phyloP scores from a whole-genome alignment of 2,797 vertebrate genomes.

The Antennarius maculatus region DNA sequence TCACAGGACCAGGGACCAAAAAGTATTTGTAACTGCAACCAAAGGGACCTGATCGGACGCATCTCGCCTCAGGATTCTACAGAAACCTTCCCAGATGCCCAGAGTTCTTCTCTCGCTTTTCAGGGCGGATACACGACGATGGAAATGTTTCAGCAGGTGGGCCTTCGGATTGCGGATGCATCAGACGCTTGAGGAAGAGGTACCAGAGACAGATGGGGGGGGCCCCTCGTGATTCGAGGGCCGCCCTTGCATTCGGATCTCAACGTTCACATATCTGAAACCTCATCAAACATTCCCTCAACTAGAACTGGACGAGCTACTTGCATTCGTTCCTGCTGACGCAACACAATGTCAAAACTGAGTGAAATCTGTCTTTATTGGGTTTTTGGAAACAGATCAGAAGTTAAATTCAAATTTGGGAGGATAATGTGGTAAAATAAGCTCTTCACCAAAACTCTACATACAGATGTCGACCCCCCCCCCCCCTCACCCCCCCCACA shows the following conservation, averaged over 20 bases:
- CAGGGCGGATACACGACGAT: slow-evolving; percentile 83
- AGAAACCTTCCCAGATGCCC: not conserved
- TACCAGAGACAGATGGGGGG: slow-evolving; percentile 9
- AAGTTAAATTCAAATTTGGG: slow-evolving; percentile 36
- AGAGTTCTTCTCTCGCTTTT: slow-evolving; percentile 34
- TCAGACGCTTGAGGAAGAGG: not conserved
- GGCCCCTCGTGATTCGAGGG: no score
- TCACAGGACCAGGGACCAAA: not conserved
- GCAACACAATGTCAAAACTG: not conserved
- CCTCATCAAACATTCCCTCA: no score
- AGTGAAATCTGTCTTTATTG: slow-evolving; percentile 71
- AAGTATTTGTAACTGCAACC: slow-evolving; percentile 1
- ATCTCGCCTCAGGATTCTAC: rapidly evolving
- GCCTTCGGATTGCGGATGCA: slow-evolving; percentile 19
- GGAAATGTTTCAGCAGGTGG: slow-evolving; percentile 80
- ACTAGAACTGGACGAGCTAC: no score
- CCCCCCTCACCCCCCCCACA: no score
- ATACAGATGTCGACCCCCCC: not conserved
- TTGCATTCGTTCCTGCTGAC: no score
- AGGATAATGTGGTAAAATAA: slow-evolving; percentile 25
- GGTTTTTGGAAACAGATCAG: slow-evolving; percentile 44
- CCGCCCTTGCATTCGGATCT: no score
- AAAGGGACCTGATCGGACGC: not conserved
- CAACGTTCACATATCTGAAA: no score
- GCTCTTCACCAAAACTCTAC: slow-evolving; percentile 31